Conservation (phyloP, 2,113 vertebrate species). For the Cettia cetti region DNA sequence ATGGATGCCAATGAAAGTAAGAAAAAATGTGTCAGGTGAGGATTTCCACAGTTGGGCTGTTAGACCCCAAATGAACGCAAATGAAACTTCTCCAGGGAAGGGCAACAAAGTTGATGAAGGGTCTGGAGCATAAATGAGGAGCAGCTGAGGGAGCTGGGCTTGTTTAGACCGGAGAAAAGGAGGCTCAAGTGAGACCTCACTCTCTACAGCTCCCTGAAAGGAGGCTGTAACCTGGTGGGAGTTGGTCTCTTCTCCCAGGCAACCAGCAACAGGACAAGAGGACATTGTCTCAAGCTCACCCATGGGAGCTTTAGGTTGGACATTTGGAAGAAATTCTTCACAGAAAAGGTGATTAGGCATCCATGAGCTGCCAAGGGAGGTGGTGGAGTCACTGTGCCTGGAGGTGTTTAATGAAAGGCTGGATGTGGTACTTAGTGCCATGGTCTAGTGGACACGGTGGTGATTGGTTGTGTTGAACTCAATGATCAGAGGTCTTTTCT, state of each 20-base stretch:
- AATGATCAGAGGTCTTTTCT: background rate
- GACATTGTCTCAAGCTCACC: background rate
- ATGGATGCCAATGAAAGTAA: background rate
- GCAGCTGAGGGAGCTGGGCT: background rate
- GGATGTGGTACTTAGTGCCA: background rate
- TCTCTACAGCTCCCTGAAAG: background rate
- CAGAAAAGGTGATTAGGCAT: background rate
- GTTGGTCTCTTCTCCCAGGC: background rate
- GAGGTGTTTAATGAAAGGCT: background rate
- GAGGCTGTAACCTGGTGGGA: rapidly evolving
- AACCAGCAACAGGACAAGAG: background rate
- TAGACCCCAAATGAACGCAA: background rate
- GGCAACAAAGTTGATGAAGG: background rate
- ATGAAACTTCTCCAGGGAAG: background rate
- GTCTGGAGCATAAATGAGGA: background rate
- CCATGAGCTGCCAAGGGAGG: background rate
- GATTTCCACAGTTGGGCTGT: background rate
- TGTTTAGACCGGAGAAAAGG: background rate
- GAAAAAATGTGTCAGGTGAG: background rate
- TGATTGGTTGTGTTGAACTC: background rate
- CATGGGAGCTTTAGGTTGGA: background rate
- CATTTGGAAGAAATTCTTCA: background rate
- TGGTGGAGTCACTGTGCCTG: background rate
- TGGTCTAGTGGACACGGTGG: background rate
- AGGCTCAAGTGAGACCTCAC: background rate